phyloP scores from a whole-genome alignment of 2,888 invertebrate species.

The Eugnorisma glareosa region DNA sequence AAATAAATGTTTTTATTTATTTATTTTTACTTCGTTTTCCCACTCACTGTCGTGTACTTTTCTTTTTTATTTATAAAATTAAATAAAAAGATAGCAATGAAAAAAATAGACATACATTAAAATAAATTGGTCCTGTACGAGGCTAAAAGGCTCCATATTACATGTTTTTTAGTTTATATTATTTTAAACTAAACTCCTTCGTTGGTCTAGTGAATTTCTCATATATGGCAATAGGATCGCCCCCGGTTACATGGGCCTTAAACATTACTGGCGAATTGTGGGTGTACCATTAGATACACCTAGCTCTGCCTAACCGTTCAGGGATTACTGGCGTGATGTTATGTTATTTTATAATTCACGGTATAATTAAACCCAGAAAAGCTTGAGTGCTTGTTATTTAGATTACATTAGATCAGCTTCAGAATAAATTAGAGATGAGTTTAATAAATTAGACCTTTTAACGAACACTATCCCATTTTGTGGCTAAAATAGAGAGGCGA shows the following conservation, averaged over 20 bases:
- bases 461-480: background rate
- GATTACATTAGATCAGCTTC: background rate
- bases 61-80: too few species aligned
- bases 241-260: background rate
- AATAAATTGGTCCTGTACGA: too few species aligned
- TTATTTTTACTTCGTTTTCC: too few species aligned
- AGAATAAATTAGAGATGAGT: conserved; percentile 18
- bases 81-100: too few species aligned
- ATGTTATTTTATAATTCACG: background rate
- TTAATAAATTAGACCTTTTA: conserved; percentile 11
- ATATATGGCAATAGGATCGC: background rate
- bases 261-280: background rate
- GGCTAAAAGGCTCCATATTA: too few species aligned
- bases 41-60: too few species aligned
- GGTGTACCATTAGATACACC: background rate
- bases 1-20: too few species aligned
- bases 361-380: background rate
- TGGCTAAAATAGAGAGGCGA: background rate
- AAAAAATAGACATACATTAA: too few species aligned
- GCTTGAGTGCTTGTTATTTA: conserved; percentile 11
- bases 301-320: background rate
- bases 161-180: too few species aligned
- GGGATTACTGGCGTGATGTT: background rate
- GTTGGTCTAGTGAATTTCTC: too few species aligned
- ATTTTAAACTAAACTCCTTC: too few species aligned